Conservation (phyloP, 2,888 invertebrate species). For the Melolontha melolontha region DNA sequence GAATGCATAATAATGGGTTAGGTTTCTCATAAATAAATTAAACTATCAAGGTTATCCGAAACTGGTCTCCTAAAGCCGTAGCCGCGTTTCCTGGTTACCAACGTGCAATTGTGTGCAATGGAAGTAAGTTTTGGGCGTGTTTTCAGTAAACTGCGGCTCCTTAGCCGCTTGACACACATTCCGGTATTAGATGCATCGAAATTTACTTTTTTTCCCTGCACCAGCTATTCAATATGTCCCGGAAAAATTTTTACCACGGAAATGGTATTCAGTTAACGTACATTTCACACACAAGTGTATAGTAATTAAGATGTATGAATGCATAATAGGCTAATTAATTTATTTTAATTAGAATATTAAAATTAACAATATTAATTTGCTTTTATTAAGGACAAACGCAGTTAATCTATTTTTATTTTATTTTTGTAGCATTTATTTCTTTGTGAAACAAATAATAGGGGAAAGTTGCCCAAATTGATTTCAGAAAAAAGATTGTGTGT, state of each 20-base stretch:
- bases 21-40: conserved; percentile 63
- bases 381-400: too few species aligned
- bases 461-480: too few species aligned
- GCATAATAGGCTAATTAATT: too few species aligned
- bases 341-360: too few species aligned
- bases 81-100: conserved; percentile 54
- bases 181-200: conserved; percentile 23
- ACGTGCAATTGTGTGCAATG: conserved; percentile 47
- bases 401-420: too few species aligned
- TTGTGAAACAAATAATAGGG: too few species aligned
- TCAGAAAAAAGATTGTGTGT: too few species aligned
- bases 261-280: too few species aligned
- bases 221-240: conserved; percentile 11
- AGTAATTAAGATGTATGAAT: too few species aligned
- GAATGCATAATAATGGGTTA: conserved; percentile 62
- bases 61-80: conserved; percentile 58
- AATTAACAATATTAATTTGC: too few species aligned
- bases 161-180: conserved; percentile 28
- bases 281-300: too few species aligned
- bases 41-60: conserved; percentile 63
- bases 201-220: conserved; percentile 14
- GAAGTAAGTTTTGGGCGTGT: conserved; percentile 47
- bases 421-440: too few species aligned
- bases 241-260: conserved; percentile 12
- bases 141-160: conserved; percentile 10